These are phyloP conservation scores for Tichodroma muraria DNA, from an alignment of 2,113 vertebrate species.

Conservation along the genomic window DNA sequence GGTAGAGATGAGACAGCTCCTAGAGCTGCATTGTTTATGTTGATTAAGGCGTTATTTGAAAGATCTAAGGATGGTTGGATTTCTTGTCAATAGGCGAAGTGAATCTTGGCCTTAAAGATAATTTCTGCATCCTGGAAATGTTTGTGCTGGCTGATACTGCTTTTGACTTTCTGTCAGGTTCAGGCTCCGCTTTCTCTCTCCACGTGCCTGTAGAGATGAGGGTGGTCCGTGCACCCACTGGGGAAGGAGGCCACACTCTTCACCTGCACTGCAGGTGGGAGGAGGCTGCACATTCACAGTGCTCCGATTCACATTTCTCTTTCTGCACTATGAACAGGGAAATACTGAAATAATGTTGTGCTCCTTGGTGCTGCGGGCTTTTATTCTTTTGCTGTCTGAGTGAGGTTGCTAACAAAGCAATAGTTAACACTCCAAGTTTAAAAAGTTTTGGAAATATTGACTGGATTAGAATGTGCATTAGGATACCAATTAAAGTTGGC, in stretches of 20 bases:
- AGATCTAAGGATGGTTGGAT: neutral
- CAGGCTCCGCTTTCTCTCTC: neutral
- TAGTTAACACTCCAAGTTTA: neutral
- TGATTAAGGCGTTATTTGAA: neutral
- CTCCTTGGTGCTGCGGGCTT: neutral
- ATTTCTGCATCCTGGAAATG: neutral
- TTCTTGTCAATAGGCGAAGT: neutral
- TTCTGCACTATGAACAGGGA: neutral
- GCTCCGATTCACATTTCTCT: neutral
- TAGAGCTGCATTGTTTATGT: neutral
- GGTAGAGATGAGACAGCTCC: neutral
- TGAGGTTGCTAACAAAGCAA: neutral
- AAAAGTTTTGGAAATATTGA: neutral
- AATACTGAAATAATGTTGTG: accelerated
- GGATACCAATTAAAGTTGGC: neutral
- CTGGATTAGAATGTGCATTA: neutral
- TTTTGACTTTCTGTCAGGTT: neutral
- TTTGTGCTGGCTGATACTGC: neutral
- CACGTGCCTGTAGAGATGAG: neutral
- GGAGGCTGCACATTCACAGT: neutral
- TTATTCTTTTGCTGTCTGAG: neutral
- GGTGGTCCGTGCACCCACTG: neutral
- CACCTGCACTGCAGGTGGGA: neutral
- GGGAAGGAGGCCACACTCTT: neutral
- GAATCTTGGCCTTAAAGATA: neutral